Evolutionary conservation across 2,113 vertebrate genomes (phyloP).

Genomic region (Stomatorhinus ivindoensis): DNA sequence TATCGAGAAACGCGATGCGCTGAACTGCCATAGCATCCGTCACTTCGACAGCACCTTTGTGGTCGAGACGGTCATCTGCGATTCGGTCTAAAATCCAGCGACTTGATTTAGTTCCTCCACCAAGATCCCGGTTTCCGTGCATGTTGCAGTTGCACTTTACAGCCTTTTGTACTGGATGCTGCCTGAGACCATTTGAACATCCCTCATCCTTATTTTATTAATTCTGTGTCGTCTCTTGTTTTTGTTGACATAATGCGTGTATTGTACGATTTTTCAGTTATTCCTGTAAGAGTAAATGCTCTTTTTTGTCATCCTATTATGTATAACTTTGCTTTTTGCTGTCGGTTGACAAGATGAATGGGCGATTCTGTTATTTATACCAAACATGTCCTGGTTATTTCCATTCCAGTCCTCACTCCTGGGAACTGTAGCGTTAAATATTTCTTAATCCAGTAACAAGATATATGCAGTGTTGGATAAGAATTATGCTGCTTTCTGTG

Average conservation of each 20-base stretch:
- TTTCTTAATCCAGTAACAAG: conserved; percentile 6
- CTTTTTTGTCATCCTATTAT: not conserved
- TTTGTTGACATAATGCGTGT: conserved; percentile 13
- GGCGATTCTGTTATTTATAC: not conserved
- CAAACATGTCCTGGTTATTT: not conserved
- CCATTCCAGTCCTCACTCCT: not conserved
- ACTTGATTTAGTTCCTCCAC: conserved; percentile 22
- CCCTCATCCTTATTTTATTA: not conserved
- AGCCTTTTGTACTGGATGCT: conserved; percentile 45
- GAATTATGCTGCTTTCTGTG: not conserved
- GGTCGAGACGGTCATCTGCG: conserved; percentile 85
- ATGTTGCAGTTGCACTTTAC: conserved; percentile 44
- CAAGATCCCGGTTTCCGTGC: conserved; percentile 44
- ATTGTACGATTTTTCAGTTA: conserved; percentile 29
- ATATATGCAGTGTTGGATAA: not conserved
- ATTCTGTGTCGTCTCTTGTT: conserved; percentile 17
- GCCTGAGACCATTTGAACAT: conserved; percentile 19
- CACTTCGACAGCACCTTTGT: conserved; percentile 94
- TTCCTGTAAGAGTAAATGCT: conserved; percentile 15
- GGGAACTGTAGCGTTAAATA: conserved; percentile 7
- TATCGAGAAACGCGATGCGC: conserved; percentile 69
- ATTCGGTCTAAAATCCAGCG: conserved; percentile 50
- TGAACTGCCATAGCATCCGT: conserved; percentile 75
- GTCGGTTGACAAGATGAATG: not conserved
- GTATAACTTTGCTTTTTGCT: not conserved